phyloP scores from a whole-genome alignment of 2,888 invertebrate species.

The Fragum whitleyi region DNA sequence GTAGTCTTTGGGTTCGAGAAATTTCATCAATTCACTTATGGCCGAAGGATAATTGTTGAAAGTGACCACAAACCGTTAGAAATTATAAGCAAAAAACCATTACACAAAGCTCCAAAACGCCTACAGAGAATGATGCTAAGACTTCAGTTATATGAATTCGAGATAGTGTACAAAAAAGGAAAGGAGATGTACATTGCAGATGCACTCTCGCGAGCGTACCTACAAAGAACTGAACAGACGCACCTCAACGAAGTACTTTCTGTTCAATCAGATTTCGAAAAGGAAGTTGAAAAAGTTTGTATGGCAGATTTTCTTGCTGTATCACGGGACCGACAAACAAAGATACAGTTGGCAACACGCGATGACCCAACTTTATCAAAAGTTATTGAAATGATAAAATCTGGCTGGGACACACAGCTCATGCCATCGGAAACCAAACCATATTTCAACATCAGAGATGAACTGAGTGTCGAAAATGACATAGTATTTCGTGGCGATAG shows the following conservation, averaged over 20 bases:
- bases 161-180: conserved; percentile 52
- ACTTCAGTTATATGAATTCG: conserved; percentile 58
- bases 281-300: conserved; percentile 17
- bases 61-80: conserved; percentile 68
- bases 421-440: conserved; percentile 35
- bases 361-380: conserved; percentile 42
- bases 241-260: conserved; percentile 8
- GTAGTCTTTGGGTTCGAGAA: conserved; percentile 60
- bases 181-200: conserved; percentile 62
- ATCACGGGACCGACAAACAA: conserved; percentile 3
- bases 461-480: conserved; percentile 54
- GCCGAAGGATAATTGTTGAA: conserved; percentile 46
- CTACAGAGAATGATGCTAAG: conserved; percentile 69
- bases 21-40: conserved; percentile 65
- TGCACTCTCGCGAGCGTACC: conserved; percentile 48
- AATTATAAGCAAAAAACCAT: conserved; percentile 55
- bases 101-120: conserved; percentile 52
- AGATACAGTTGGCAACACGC: conserved; percentile 34
- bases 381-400: conserved; percentile 33
- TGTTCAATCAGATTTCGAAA: conserved; percentile 20
- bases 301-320: conserved; percentile 24
- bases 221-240: conserved; percentile 8
- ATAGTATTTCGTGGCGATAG: conserved; percentile 55
- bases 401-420: conserved; percentile 52
- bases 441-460: conserved; percentile 57